phyloP scores from a whole-genome alignment of 2,113 vertebrate species.

The Muntiacus reevesi region DNA sequence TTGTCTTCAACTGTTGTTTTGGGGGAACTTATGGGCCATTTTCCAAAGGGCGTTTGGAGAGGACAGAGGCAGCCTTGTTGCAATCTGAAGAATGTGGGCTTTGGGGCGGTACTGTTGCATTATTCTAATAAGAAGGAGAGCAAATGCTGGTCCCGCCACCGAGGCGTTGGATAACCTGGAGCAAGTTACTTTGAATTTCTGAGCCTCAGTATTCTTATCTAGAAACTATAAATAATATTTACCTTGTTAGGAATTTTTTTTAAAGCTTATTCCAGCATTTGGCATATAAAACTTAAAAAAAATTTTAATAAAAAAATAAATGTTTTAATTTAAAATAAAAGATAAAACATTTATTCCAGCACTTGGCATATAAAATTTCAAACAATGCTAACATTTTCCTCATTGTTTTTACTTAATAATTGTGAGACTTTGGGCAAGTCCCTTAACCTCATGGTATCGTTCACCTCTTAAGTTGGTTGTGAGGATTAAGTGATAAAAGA shows the following conservation, averaged over 20 bases:
- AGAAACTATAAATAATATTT: background rate
- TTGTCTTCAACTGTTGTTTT: background rate
- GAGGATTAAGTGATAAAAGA: background rate
- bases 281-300: background rate
- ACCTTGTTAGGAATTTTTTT: background rate
- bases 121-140: background rate
- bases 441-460: background rate
- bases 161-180: background rate
- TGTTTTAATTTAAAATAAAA: background rate
- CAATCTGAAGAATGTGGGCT: background rate
- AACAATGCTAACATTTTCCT: background rate
- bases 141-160: background rate
- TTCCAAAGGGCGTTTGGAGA: background rate
- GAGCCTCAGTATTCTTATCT: background rate
- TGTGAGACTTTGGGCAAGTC: background rate
- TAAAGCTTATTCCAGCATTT: background rate
- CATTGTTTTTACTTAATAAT: background rate
- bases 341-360: background rate
- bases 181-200: background rate
- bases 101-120: rapidly evolving
- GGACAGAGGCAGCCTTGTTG: background rate
- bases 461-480: background rate
- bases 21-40: background rate
- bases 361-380: background rate
- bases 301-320: background rate